These are phyloP conservation scores for Dicycla oo DNA, from an alignment of 2,888 invertebrate genomes.

Conservation along the genomic window DNA sequence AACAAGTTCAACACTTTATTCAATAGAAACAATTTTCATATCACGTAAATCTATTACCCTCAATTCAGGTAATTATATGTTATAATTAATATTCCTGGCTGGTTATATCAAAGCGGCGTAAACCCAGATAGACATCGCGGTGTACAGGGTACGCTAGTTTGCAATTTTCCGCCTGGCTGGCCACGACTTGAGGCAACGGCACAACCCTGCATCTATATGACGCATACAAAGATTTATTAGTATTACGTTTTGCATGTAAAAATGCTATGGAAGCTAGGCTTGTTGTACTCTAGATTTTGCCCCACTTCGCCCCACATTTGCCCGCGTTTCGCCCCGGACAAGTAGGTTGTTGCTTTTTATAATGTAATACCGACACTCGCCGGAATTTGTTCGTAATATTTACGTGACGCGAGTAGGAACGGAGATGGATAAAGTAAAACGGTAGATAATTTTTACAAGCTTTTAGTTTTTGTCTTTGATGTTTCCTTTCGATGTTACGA, in stretches of 20 bases:
- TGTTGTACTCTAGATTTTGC: constrained; percentile 56
- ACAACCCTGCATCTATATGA: constrained; percentile 65
- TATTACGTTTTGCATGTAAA: constrained; percentile 67
- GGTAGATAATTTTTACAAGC: constrained; percentile 56
- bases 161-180: constrained; percentile 73
- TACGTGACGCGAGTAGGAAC: constrained; percentile 55
- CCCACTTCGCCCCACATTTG: constrained; percentile 53
- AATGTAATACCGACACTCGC: constrained; percentile 59
- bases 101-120: constrained; percentile 52
- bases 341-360: constrained; percentile 58
- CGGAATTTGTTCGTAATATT: constrained; percentile 54
- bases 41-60: constrained; percentile 34
- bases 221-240: constrained; percentile 70
- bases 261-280: constrained; percentile 52
- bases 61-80: constrained; percentile 52
- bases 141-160: constrained; percentile 65
- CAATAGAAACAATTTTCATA: constrained; percentile 9
- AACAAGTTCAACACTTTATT: background rate
- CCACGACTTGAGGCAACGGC: constrained; percentile 63
- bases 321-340: constrained; percentile 32
- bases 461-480: constrained; percentile 55
- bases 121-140: constrained; percentile 57
- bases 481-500: constrained; percentile 23
- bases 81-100: constrained; percentile 59
- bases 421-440: constrained; percentile 55